Base-by-base conservation (phyloP, 2,888 invertebrate genomes). In the Syrista parreyssii region DNA sequence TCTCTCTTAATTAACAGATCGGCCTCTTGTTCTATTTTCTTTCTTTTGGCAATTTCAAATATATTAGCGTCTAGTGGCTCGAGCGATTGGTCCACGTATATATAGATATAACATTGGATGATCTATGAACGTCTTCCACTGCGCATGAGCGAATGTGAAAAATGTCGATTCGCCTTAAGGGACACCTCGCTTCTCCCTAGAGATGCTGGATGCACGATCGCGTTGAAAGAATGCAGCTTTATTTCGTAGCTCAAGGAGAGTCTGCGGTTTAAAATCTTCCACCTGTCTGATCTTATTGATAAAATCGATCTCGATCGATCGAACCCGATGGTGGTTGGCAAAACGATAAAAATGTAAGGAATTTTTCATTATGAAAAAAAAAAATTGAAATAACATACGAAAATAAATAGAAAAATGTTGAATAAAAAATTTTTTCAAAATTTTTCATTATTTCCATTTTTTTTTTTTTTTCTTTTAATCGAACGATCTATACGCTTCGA, bases 211-310 rank as follows among this genome's bases (percentile, higher is more conserved):
- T 55, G 55, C 23, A 55, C 23, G 55, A 55, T 23, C 55, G 55
- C 30, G 15, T 23, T 3, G 11, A 33, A 76, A 81, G 79, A 81
- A 81, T 81, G 79, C 78, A 69, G 34, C 74, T 71, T 31, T 79
- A 79, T 78, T 75, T 75, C 69, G 77, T 76, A 68, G 75, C 4
- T 71, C 32, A 72, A 76, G 75, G 74, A 78, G 76, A 80, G 76
- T 76, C 78, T 81, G 80, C 81, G 81, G 81, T 81, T 80, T 79
- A 78, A 78, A 71, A 78, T 76, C 78, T 71, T 68, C 76, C 34
- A 55, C 55, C 9, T 55, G 55, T 55, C 23, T 55, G 23, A 55
- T 9, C 55, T 9, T 23, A 23, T 23, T 12, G 31, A 15, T 30
- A 71, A 3, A 4, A 30, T 32, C 71, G 31, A 71, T 33, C 31